Evolutionary conservation across 2,888 invertebrate genomes (phyloP).

Genomic region (Leucania comma): DNA sequence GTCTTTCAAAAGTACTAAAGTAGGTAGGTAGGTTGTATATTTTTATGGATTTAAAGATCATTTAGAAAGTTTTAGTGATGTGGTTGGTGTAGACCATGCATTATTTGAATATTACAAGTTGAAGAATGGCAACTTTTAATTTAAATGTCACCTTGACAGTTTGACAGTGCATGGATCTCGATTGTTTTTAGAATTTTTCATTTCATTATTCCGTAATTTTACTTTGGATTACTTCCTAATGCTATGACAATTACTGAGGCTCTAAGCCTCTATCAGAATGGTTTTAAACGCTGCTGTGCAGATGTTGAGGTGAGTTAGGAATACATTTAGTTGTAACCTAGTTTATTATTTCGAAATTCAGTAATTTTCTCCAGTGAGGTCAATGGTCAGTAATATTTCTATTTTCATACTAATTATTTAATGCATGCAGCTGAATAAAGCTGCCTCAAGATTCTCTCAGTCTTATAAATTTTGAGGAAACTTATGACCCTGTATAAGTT

Average conservation of each 20-base stretch:
- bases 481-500: constrained; percentile 33
- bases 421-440: not conserved
- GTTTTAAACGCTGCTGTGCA: constrained; percentile 94
- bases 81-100: not conserved
- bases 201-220: constrained; percentile 75
- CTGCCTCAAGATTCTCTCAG: not conserved
- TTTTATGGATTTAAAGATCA: too few species aligned
- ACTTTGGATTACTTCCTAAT: constrained; percentile 81
- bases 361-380: constrained; percentile 31
- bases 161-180: constrained; percentile 78
- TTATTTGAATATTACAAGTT: not conserved
- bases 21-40: too few species aligned
- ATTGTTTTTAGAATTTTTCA: constrained; percentile 86
- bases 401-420: not conserved
- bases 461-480: not conserved
- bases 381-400: constrained; percentile 25
- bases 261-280: constrained; percentile 91
- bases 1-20: too few species aligned
- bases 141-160: constrained; percentile 61
- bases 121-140: constrained; percentile 36
- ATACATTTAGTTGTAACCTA: constrained; percentile 56
- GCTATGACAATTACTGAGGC: constrained; percentile 88
- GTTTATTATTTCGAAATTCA: constrained; percentile 53
- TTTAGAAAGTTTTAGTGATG: too few species aligned
- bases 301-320: constrained; percentile 92